Base-by-base conservation (phyloP, 1,140 invertebrate species). In the Drosophila kikkawai region DNA sequence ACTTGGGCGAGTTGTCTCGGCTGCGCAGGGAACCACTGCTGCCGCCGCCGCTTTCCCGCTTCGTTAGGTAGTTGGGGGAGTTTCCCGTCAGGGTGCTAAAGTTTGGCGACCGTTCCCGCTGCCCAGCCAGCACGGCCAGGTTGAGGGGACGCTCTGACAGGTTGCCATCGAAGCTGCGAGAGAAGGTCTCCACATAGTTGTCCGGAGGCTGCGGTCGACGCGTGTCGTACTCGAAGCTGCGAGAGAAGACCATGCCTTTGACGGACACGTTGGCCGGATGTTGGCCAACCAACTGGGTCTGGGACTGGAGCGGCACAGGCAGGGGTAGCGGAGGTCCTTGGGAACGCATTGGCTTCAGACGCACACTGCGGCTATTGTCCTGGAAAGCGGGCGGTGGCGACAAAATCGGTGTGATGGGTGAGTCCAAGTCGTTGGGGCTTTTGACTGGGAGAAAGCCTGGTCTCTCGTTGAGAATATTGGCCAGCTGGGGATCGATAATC, bases 341-440 rank as follows among this genome's bases (percentile, higher is more conserved):
- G 22, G 82, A 79, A 0, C 84, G 67, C 36, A 53, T 82, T 0
- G 90, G 32, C 42, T 81, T 91, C 15, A 64, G 65, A 44, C 81
- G 67, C 5, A 53, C 8, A 4, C 55, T 47, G 7, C 80, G 79
- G 47, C 79, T 91, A 50, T 85, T 82, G 65, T 93, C 93, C 74
- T 93, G 93, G 66, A 94, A 94, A 34, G 93, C 93, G 19, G 93
- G 93, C 11, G 93, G 93, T n/a, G 93, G 93, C 34, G 93, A 94
- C 12, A 94, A 86, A 59, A 94, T 94, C 4, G 93, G 93, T 1
- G 93, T 94, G 8, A 93, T 88, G 37, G 93, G 93, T 1, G 93
- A 88, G 34, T 93, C 92, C 32, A 80, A 56, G 44, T 91, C 91
- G 26, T 80, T 70, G 29, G 80, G 65, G 37, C 74, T 91, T 37